These are phyloP conservation scores for Brachirus orientalis DNA, from an alignment of 2,113 vertebrate species.

Conservation along the genomic window DNA sequence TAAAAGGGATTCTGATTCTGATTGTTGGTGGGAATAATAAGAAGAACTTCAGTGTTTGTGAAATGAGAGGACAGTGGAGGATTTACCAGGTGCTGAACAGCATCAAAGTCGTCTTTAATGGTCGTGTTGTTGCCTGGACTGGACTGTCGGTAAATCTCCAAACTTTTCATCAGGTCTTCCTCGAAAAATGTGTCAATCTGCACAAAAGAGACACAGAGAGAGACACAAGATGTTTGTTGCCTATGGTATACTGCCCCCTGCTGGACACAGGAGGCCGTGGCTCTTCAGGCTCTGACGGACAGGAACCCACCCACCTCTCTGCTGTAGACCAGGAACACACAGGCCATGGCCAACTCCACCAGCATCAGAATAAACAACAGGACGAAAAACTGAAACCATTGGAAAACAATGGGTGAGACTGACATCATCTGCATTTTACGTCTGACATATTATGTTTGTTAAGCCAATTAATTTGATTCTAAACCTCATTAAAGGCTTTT, in stretches of 20 bases:
- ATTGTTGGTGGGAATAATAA: no score
- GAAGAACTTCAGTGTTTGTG: no score
- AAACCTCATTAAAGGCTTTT: no score
- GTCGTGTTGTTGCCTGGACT: slow-evolving; percentile 40
- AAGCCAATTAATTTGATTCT: no score
- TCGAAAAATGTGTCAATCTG: slow-evolving; percentile 73
- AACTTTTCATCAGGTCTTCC: slow-evolving; percentile 61
- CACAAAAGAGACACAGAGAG: slow-evolving; percentile 13
- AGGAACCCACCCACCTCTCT: no score
- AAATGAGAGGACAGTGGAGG: no score
- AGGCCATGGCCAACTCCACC: slow-evolving; percentile 81
- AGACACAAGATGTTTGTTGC: no score
- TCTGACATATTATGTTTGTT: no score
- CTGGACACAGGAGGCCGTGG: no score
- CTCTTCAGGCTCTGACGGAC: no score
- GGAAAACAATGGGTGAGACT: not conserved
- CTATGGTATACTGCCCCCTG: not conserved
- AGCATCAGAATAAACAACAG: slow-evolving; percentile 83
- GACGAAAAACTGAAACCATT: slow-evolving; percentile 78
- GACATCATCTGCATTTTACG: not conserved
- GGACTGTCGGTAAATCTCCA: slow-evolving; percentile 62
- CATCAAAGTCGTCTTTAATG: slow-evolving; percentile 69
- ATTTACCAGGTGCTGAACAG: slow-evolving; percentile 66
- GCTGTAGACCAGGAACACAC: slow-evolving; percentile 81
- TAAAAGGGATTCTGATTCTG: no score